Percentiles rank a stretch among this genome's conserved stretches.
phyloP scores from a whole-genome alignment of 2,113 vertebrate genomes.

The Piaya cayana region DNA sequence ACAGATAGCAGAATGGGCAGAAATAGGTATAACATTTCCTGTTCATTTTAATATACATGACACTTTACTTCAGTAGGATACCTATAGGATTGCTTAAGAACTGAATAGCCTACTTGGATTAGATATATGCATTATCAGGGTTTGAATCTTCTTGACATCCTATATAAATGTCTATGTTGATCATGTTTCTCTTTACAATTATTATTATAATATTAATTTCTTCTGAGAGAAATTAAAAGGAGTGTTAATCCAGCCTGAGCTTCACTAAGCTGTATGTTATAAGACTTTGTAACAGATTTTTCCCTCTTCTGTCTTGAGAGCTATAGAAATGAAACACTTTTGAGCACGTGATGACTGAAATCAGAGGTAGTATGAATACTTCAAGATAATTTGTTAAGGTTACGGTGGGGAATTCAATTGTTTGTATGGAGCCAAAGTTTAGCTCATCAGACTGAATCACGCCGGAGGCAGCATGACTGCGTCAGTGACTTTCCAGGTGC shows the following conservation, averaged over 20 bases:
- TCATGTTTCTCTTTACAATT: background rate
- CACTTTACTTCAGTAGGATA: background rate
- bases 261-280: background rate
- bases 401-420: background rate
- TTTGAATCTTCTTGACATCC: background rate
- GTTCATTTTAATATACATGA: background rate
- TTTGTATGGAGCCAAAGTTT: background rate
- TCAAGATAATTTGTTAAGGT: background rate
- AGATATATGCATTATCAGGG: background rate
- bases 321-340: background rate
- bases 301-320: background rate
- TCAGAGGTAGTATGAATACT: background rate
- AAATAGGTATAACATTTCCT: background rate
- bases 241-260: background rate
- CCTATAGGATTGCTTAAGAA: background rate
- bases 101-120: background rate
- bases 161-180: background rate
- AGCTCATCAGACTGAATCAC: background rate
- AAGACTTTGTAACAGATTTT: background rate
- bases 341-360: background rate
- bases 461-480: background rate
- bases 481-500: background rate
- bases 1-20: background rate
- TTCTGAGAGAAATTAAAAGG: background rate
- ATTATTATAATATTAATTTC: background rate